Base-by-base conservation (phyloP, 1,140 invertebrate species). In the Megalopta genalis region DNA sequence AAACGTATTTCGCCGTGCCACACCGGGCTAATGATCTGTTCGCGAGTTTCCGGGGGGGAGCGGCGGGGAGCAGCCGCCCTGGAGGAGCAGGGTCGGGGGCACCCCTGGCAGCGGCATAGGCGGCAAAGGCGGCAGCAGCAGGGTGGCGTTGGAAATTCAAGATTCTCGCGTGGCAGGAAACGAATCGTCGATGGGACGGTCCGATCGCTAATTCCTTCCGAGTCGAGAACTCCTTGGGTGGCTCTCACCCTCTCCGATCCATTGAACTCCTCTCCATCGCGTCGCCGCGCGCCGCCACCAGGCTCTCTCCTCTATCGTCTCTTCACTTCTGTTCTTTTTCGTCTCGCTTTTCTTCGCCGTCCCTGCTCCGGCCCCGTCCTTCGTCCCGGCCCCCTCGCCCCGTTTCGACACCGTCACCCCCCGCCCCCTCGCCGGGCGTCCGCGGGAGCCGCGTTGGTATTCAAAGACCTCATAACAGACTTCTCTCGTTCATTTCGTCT, bases 391-490 rank as follows among this genome's bases (percentile, higher is more conserved):
- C 46, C 75, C 57, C 8, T 54, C 67, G 39, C n/a, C 6, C 49
- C 66, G 5, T 14, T 52, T 69, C 39, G n/a, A 12, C 27, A 49
- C 23, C 60, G 14, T 14, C 25, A 32, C 60, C 60, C 60, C 18
- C 54, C 1, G n/a, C n/a, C n/a, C n/a, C n/a, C n/a, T n/a, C n/a
- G n/a, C n/a, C n/a, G n/a, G n/a, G n/a, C 12, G 18, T 62, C 25
- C 27, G 32, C 79, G 59, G 60, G 42, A 46, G 21, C 65, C 27
- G 83, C 70, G 79, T 80, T 67, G 82, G 80, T 84, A 88, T 88
- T 88, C 84, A 88, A 87, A 88, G 86, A 87, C 73, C 85, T 87
- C 85, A 84, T 87, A 87, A 87, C 82, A 80, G 85, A 87, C 73
- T 85, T 63, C 71, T 86, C 77, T 86, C 77, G 73, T 71, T 87